Base-by-base conservation (phyloP, 2,888 invertebrate genomes). In the Crepidodera aurea region DNA sequence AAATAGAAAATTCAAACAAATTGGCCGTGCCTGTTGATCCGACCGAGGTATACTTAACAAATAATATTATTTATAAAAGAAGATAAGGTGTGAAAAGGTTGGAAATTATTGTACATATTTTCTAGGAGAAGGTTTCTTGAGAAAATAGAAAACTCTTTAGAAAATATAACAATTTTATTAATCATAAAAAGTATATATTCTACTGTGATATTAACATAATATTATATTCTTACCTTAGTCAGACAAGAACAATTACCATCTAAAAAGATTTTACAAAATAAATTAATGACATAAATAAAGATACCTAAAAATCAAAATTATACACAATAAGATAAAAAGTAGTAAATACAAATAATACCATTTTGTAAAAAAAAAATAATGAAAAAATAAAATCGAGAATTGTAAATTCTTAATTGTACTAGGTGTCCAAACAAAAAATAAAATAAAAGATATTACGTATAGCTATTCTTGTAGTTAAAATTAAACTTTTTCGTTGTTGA, bases 81-180 rank as follows among this genome's bases (percentile, higher is more conserved):
- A 6, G 3, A 25, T 25, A 25, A 25, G 25, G 25, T 6, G 4
- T 25, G 25, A 6, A 25, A 25, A 25, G 6, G 6, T 4, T 25
- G 25, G 25, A 4, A 25, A 25, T 4, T 25, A 4, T 3, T 25
- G 25, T 4, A 3, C 25, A 25, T 4, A 25, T 25, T 4, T n/a
- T n/a, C n/a, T n/a, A n/a, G n/a, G n/a, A n/a, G n/a, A n/a, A n/a
- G n/a, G n/a, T n/a, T n/a, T n/a, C n/a, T n/a, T n/a, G n/a, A n/a
- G n/a, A n/a, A n/a, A n/a, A n/a, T n/a, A 22, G 1, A 10, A 29
- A 10, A 8, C 29, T 2, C 10, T 29, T 56, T 37, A 34, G 69
- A 76, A 78, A 78, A 78, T 78, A 77, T 78, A 78, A 78, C 78
- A 78, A 78, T 71, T 77, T 76, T 76, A 71, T 77, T 73, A 70